phyloP scores from a whole-genome alignment of 2,113 vertebrate genomes.

The Dasyurus viverrinus region DNA sequence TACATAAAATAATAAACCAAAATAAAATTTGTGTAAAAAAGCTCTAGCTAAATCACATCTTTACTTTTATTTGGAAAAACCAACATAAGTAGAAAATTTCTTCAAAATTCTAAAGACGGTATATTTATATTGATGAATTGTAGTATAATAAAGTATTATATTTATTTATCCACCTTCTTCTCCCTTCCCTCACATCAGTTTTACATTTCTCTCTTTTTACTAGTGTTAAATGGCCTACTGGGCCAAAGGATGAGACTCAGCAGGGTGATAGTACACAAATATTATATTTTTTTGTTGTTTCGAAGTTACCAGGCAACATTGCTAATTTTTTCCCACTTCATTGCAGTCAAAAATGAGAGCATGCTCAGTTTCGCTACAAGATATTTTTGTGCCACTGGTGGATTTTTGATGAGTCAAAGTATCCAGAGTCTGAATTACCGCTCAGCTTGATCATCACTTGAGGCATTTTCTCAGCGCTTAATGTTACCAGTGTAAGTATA shows the following conservation, averaged over 20 bases:
- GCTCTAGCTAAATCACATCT: not conserved
- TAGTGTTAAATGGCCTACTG: not conserved
- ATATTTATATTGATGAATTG: not conserved
- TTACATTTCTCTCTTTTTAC: not conserved
- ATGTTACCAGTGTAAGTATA: slow-evolving; percentile 26
- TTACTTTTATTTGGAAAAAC: not conserved
- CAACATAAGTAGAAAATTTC: not conserved
- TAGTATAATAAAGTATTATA: not conserved
- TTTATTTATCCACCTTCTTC: not conserved
- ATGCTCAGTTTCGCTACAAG: slow-evolving; percentile 62
- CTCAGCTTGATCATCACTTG: slow-evolving; percentile 59
- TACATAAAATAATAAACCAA: not conserved
- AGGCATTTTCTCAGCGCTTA: slow-evolving; percentile 61
- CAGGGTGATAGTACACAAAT: not conserved
- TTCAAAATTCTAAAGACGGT: not conserved
- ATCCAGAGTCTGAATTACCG: slow-evolving; percentile 49
- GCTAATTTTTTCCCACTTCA: not conserved
- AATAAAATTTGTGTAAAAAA: not conserved
- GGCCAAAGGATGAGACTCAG: not conserved
- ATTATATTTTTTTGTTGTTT: not conserved
- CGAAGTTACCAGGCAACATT: not conserved
- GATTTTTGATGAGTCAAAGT: slow-evolving; percentile 32
- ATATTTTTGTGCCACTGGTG: slow-evolving; percentile 69
- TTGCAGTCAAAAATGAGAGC: slow-evolving; percentile 16
- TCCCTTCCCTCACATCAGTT: not conserved